phyloP scores from a whole-genome alignment of 2,888 invertebrate genomes.

The Xanthia togata region DNA sequence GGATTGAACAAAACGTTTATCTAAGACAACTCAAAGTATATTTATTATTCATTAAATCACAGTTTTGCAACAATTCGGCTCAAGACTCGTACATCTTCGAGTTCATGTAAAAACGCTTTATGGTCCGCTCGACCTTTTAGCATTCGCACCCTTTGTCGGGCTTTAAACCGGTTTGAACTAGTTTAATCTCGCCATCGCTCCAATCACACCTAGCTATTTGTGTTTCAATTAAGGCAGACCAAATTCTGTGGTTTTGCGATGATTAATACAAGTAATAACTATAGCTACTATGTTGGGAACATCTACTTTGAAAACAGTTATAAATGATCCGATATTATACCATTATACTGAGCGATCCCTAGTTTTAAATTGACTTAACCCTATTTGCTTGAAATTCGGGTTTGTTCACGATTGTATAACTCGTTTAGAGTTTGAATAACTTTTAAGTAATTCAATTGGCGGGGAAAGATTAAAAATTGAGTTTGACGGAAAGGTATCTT shows the following conservation, averaged over 20 bases:
- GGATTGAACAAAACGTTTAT: slow-evolving; percentile 59
- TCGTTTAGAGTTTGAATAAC: slow-evolving; percentile 72
- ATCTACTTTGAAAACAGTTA: slow-evolving; percentile 49
- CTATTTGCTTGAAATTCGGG: slow-evolving; percentile 64
- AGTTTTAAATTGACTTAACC: slow-evolving; percentile 70
- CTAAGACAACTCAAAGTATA: slow-evolving; percentile 58
- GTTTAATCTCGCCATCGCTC: slow-evolving; percentile 82
- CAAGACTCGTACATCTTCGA: slow-evolving; percentile 35
- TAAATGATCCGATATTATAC: slow-evolving; percentile 57
- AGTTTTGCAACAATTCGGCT: slow-evolving; percentile 42
- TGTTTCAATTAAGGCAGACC: slow-evolving; percentile 85
- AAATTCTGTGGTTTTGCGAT: slow-evolving; percentile 81
- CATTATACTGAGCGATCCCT: slow-evolving; percentile 61
- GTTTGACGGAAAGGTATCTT: slow-evolving; percentile 51
- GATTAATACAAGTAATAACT: slow-evolving; percentile 75
- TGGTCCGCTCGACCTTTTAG: slow-evolving; percentile 72
- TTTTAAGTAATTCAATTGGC: slow-evolving; percentile 70
- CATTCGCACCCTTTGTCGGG: slow-evolving; percentile 76
- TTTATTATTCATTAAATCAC: slow-evolving; percentile 66
- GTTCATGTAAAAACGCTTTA: slow-evolving; percentile 74
- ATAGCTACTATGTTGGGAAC: slow-evolving; percentile 32
- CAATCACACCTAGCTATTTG: slow-evolving; percentile 86
- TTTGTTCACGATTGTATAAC: slow-evolving; percentile 72
- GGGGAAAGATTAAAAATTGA: slow-evolving; percentile 67
- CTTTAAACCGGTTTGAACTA: slow-evolving; percentile 76